Evolutionary conservation across 2,888 invertebrate genomes (phyloP), one percentile per base, ranked within the genome.

Genomic region (Troides helena): DNA sequence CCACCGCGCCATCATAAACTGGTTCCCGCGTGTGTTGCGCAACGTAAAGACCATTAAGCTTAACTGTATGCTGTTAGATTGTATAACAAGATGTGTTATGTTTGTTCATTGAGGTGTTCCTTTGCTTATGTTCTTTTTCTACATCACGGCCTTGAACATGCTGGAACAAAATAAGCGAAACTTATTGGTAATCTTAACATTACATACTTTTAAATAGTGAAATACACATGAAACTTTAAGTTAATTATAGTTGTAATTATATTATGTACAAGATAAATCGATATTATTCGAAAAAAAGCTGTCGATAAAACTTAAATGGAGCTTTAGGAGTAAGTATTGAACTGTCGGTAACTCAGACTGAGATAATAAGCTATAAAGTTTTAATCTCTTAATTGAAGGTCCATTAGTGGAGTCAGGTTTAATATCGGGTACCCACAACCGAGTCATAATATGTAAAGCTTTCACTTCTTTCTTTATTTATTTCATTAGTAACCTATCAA

Each of bases 11-110:
- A 57, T 63, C 43, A 59, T 56, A 70, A 74, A 77, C 76, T 72
- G 73, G 77, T 76, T 76, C 73, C 74, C 74, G 73, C 72, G 73
- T 72, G 74, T 59, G 56, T 70, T 70, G 62, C 66, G 69, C 62
- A 70, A 68, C 39, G 46, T 57, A 63, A 70, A 62, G 62, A 62
- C 53, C 69, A 65, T 65, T 65, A 69, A 65, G 57, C 62, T 46
- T 25, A 57, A 36, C 65, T 62, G 39, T 62, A 62, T 53, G 53
- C 50, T 50, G 10, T 21, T 59, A 14, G 46, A 18, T 67, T 67
- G 50, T 69, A 58, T 61, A 46, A 63, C 46, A 18, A 14, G 50
- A 14, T 50, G 50, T 50, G 50, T 50, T 50, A 50, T 50, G 14
- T 50, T 17, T 50, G 50, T 50, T 50, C 50, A 14, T 50, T 50